Evolutionary conservation across 2,113 vertebrate species (phyloP).

Genomic region (Phoxinus phoxinus): DNA sequence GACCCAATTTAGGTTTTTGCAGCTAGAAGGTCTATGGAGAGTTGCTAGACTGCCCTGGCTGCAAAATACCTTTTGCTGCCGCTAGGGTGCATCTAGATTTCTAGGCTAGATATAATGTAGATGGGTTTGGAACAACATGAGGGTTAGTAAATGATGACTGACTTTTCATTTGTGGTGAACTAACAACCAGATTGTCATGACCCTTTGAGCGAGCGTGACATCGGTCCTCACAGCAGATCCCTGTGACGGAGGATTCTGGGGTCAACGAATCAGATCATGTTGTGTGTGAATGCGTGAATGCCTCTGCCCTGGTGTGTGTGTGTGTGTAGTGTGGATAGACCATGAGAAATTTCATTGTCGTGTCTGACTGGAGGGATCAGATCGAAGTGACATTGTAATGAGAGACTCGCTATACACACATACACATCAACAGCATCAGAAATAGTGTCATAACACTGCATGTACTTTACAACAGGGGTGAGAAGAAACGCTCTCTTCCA

Average conservation of each 20-base stretch:
- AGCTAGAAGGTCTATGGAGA: too few species aligned
- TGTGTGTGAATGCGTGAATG: not conserved
- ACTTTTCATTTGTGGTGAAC: not conserved
- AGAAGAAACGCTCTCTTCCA: not conserved
- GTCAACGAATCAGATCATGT: not conserved
- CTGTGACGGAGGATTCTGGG: not conserved
- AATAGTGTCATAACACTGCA: constrained; percentile 16
- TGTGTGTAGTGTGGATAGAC: not conserved
- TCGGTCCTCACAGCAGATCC: not conserved
- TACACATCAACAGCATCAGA: not conserved
- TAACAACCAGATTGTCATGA: not conserved
- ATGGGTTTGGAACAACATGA: not conserved
- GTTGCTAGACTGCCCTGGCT: too few species aligned
- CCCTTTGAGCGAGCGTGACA: not conserved
- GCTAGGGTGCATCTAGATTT: too few species aligned
- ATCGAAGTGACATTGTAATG: not conserved
- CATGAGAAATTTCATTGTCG: constrained; percentile 5
- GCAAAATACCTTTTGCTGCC: too few species aligned
- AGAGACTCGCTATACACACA: not conserved
- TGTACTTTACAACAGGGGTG: constrained; percentile 1
- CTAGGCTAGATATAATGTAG: too few species aligned
- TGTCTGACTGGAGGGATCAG: not conserved
- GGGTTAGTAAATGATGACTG: not conserved
- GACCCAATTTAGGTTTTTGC: too few species aligned
- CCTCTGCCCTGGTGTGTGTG: not conserved